Evolutionary conservation across 2,113 vertebrate species (phyloP).

Genomic region (Syngnathus scovelli): DNA sequence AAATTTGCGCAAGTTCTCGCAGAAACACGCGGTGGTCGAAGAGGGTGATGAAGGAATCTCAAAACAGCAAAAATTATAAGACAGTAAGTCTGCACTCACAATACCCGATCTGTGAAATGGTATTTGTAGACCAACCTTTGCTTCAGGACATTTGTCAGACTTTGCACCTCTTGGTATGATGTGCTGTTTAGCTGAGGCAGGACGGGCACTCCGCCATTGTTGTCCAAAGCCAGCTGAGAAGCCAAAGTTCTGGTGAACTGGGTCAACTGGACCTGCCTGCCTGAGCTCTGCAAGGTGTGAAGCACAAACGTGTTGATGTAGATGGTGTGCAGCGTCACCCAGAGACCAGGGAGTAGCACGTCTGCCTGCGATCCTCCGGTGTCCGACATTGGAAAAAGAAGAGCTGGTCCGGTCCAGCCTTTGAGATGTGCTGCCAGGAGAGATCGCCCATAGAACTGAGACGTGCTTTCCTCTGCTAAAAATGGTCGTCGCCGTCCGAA

Average conservation of each 20-base stretch:
- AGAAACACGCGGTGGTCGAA: too few relatives aligned
- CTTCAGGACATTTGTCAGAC: slow-evolving; percentile 5
- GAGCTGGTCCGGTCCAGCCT: slow-evolving; percentile 48
- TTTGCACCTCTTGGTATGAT: slow-evolving; percentile 22
- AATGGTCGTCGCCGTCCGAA: slow-evolving; percentile 5
- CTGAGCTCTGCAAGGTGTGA: slow-evolving; percentile 39
- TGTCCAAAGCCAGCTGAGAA: slow-evolving; percentile 45
- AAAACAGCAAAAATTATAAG: too few relatives aligned
- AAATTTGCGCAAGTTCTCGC: too few relatives aligned
- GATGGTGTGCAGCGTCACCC: slow-evolving; percentile 36
- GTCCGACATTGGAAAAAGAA: slow-evolving; percentile 25
- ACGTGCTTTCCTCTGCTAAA: not conserved
- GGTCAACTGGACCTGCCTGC: slow-evolving; percentile 13
- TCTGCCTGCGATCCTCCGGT: slow-evolving; percentile 5
- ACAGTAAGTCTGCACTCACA: not conserved
- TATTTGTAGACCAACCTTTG: slow-evolving; percentile 31
- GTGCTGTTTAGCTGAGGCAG: slow-evolving; percentile 39
- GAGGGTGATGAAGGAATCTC: too few relatives aligned
- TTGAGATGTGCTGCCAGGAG: slow-evolving; percentile 32
- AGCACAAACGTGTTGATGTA: slow-evolving; percentile 60
- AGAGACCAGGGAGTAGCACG: slow-evolving; percentile 44
- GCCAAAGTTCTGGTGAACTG: slow-evolving; percentile 50
- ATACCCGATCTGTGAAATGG: too few relatives aligned
- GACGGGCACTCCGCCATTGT: slow-evolving; percentile 24
- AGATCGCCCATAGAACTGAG: not conserved